Conservation (phyloP, 2,888 invertebrate species). For the Caenorhabditis sp. region DNA sequence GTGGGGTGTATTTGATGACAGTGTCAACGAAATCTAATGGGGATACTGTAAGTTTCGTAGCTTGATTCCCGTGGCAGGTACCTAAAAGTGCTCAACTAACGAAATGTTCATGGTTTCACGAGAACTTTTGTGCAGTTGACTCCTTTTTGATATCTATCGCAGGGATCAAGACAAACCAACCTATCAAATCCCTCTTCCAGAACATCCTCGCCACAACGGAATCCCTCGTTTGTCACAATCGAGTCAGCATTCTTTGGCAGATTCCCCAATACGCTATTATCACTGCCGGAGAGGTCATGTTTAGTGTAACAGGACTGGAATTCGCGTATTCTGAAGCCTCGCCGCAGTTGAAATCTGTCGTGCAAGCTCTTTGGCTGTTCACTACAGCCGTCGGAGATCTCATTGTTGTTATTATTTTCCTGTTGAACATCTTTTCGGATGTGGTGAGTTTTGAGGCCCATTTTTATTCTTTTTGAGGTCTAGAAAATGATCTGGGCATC, state of each 20-base stretch:
- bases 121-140: too few relatives aligned
- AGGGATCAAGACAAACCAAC: too few relatives aligned
- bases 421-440: constrained; percentile 65
- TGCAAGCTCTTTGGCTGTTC: constrained; percentile 93
- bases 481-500: too few relatives aligned
- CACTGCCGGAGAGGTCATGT: constrained; percentile 84
- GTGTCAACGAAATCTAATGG: constrained; percentile 35
- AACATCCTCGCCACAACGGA: constrained; percentile 40
- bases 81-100: too few relatives aligned
- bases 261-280: constrained; percentile 84
- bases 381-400: constrained; percentile 95
- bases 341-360: constrained; percentile 92
- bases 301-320: constrained; percentile 84
- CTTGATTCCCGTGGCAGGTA: too few relatives aligned
- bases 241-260: constrained; percentile 75
- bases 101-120: too few relatives aligned
- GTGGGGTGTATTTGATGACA: constrained; percentile 59
- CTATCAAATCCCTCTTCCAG: constrained; percentile 10
- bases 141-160: too few relatives aligned
- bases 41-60: constrained; percentile 25
- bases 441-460: constrained; percentile 61
- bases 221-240: constrained; percentile 67
- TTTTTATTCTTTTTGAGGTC: too few relatives aligned
- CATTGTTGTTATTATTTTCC: constrained; percentile 89
- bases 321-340: constrained; percentile 87